phyloP scores from a whole-genome alignment of 1,140 invertebrate genomes.

The Drosophila pseudoobscura region DNA sequence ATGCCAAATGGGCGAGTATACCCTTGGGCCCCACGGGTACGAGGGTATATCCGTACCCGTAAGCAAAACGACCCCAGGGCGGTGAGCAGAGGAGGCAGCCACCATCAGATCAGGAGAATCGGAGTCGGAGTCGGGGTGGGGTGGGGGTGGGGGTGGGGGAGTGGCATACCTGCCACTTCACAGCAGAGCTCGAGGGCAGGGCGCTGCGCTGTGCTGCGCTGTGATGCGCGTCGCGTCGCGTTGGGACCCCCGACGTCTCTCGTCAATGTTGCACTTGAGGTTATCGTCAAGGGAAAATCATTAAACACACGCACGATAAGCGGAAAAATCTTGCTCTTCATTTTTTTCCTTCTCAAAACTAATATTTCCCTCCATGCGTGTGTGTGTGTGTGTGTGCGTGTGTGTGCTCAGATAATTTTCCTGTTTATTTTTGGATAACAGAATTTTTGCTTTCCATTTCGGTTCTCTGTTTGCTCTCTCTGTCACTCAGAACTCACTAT shows the following conservation, averaged over 20 bases:
- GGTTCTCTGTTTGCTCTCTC: constrained; percentile 24
- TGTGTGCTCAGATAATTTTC: constrained; percentile 39
- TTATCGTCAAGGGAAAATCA: constrained; percentile 64
- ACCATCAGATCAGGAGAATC: too few species aligned
- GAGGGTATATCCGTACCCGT: too few species aligned
- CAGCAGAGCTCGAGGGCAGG: not conserved
- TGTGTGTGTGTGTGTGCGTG: constrained; percentile 2
- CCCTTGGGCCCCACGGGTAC: too few species aligned
- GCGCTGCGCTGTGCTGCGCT: too few species aligned
- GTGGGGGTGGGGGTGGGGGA: not conserved
- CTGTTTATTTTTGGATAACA: constrained; percentile 49
- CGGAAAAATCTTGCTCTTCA: constrained; percentile 43
- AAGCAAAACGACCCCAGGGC: too few species aligned
- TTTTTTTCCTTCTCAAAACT: constrained; percentile 22
- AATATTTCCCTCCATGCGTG: constrained; percentile 27
- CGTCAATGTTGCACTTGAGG: constrained; percentile 69
- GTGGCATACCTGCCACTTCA: constrained; percentile 41
- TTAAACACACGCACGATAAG: constrained; percentile 62
- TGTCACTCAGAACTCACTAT: constrained; percentile 22
- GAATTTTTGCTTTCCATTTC: constrained; percentile 37
- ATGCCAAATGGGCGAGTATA: too few species aligned
- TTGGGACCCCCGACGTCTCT: constrained; percentile 27
- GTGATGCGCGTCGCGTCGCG: not conserved
- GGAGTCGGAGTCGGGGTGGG: not conserved
- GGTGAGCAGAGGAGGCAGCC: too few species aligned